These are phyloP conservation scores for Patella caerulea DNA, from an alignment of 2,888 invertebrate genomes.

Conservation along the genomic window DNA sequence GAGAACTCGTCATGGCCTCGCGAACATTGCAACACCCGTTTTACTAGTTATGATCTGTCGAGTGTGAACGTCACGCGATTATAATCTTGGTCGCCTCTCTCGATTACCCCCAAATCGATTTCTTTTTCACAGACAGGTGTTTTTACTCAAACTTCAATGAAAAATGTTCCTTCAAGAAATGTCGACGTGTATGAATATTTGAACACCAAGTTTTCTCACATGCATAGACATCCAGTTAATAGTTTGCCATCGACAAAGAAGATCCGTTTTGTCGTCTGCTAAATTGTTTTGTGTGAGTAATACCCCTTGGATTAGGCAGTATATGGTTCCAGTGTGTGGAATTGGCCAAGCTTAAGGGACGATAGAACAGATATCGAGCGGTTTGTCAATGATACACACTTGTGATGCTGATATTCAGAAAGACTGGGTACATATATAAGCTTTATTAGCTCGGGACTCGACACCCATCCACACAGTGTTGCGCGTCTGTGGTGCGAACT, in stretches of 20 bases:
- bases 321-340: too few species aligned
- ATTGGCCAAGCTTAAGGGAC: too few species aligned
- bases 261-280: not conserved
- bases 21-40: not conserved
- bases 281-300: not conserved
- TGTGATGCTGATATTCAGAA: too few species aligned
- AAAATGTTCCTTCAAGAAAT: not conserved
- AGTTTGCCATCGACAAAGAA: too few species aligned
- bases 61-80: conserved; percentile 10
- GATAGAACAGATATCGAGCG: too few species aligned
- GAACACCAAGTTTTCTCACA: not conserved
- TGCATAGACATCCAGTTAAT: not conserved
- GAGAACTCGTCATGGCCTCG: not conserved
- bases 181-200: not conserved
- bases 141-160: not conserved
- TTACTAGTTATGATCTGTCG: conserved; percentile 2
- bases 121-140: not conserved
- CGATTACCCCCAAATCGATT: not conserved
- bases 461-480: too few species aligned
- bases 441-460: too few species aligned
- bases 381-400: too few species aligned
- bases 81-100: conserved; percentile 5
- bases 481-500: too few species aligned
- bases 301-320: conserved; percentile 5
- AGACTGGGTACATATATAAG: too few species aligned